Conservation (phyloP, 2,888 invertebrate species). For the Scrobipalpa costella region DNA sequence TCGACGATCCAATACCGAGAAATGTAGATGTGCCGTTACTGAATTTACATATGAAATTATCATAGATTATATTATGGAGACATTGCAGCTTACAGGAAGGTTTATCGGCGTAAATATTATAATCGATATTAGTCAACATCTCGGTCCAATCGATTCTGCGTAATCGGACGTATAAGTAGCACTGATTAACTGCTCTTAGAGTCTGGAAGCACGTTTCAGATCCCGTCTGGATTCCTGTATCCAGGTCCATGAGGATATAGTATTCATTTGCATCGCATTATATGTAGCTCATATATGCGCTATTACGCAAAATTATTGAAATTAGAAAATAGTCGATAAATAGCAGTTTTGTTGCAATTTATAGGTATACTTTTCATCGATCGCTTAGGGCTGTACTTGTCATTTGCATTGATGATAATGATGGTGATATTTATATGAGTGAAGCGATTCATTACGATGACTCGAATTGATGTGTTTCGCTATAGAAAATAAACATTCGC, state of each 20-base stretch:
- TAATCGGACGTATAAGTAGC: conserved; percentile 63
- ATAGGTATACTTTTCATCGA: conserved; percentile 42
- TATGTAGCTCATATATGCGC: conserved; percentile 59
- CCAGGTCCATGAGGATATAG: conserved; percentile 53
- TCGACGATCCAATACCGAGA: conserved; percentile 47
- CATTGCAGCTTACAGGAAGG: conserved; percentile 51
- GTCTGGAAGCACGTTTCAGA: conserved; percentile 56
- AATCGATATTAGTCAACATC: conserved; percentile 69
- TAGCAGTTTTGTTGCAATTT: conserved; percentile 57
- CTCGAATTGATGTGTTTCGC: conserved; percentile 21
- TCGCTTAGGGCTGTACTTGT: conserved; percentile 44
- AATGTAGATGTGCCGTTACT: conserved; percentile 45
- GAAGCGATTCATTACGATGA: conserved; percentile 23
- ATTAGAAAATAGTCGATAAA: conserved; percentile 63
- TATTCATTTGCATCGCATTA: conserved; percentile 69
- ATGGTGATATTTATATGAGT: conserved; percentile 25
- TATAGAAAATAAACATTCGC: conserved; percentile 25
- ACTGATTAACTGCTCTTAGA: conserved; percentile 63
- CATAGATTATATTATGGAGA: conserved; percentile 56
- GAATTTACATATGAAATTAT: conserved; percentile 69
- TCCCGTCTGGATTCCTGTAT: conserved; percentile 49
- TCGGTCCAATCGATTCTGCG: conserved; percentile 64
- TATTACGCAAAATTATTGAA: conserved; percentile 66
- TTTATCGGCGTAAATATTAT: conserved; percentile 64
- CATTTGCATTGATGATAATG: conserved; percentile 29